These are phyloP conservation scores for Neelides folsomi DNA, from an alignment of 2,888 invertebrate species.

Conservation along the genomic window DNA sequence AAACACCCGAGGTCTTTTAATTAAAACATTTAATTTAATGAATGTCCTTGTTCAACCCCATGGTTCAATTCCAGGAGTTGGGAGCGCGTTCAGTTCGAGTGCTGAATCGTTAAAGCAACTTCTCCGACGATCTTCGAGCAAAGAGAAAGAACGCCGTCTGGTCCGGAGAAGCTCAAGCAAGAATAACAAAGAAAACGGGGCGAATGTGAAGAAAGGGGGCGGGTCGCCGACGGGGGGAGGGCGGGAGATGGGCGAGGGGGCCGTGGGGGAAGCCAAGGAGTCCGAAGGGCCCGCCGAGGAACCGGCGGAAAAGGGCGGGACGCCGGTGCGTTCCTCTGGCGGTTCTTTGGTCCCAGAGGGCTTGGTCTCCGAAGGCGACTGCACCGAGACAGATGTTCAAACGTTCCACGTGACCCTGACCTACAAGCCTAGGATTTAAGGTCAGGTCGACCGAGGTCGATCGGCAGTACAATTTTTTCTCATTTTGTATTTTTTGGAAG, in stretches of 20 bases:
- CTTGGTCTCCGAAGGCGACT: constrained; percentile 38
- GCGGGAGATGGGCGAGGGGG: not conserved
- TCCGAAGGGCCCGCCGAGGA: not conserved
- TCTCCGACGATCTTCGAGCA: constrained; percentile 43
- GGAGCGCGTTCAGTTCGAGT: constrained; percentile 36
- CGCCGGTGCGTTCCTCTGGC: not conserved
- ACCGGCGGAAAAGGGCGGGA: not conserved
- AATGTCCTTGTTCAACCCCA: constrained; percentile 8
- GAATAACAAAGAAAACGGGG: constrained; percentile 44
- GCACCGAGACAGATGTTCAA: constrained; percentile 43
- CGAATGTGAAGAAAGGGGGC: constrained; percentile 14
- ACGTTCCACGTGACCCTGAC: constrained; percentile 43
- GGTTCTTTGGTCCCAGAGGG: constrained; percentile 4
- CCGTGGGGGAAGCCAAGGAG: not conserved
- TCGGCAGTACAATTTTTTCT: not conserved
- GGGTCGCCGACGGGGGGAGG: not conserved
- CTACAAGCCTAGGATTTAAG: constrained; percentile 43
- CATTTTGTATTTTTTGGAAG: too few relatives aligned
- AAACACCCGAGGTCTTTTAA: constrained; percentile 9
- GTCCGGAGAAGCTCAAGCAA: constrained; percentile 44
- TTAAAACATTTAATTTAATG: not conserved
- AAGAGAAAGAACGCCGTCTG: constrained; percentile 40
- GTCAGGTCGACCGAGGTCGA: constrained; percentile 3
- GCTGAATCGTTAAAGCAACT: constrained; percentile 50
- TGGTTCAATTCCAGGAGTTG: constrained; percentile 8